Evolutionary conservation across 2,797 vertebrate genomes (phyloP), one percentile per base, ranked within the genome.

Genomic region (Falco cherrug): DNA sequence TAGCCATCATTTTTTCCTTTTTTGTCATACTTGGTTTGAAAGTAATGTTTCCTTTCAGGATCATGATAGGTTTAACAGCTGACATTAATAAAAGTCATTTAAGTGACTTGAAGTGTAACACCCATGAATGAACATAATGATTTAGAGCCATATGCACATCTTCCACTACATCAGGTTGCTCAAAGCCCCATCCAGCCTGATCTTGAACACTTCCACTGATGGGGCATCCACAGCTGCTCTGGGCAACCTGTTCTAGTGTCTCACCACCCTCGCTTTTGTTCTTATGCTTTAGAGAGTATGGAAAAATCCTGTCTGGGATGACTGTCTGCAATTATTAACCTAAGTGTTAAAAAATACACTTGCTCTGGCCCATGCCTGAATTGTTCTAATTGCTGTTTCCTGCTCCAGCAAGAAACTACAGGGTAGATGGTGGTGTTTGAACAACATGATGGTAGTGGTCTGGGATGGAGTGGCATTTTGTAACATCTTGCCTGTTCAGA

Each of bases 1-100:
- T 82, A 89, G 60, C 50, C 65, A 51, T 61, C n/a, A 14, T 61
- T 28, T 89, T 95, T 76, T 89, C 22, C n/a, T 70, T 75, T 70
- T 33, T 56, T 67, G 41, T 69, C 50, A 65, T 69, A 45, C 28
- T 50, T 61, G 18, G 13, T 56, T 86, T 76, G 48, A 39, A 67
- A 78, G 69, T 56, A 80, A 1, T 70, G 21, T 61, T 25, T 85
- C 15, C 45, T 91, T 33, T 65, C n/a, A 70, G 83, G 29, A 64
- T 64, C 2, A 0, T 37, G 35, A 8, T 50, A 53, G 24, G 26
- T 61, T 92, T 56, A 76, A 33, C 31, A 78, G 19, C 39, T 85
- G 28, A 16, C 13, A 15, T 71, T 28, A 57, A 56, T 56, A 65
- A 41, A 88, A 93, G 56, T 31, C 54, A 50, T 29, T 22, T 28